A percentile compares a stretch with the other conserved stretches of the same genome.
These are phyloP conservation scores for Tetranychus piercei DNA, from an alignment of 2,888 invertebrate species.

Conservation along the genomic window DNA sequence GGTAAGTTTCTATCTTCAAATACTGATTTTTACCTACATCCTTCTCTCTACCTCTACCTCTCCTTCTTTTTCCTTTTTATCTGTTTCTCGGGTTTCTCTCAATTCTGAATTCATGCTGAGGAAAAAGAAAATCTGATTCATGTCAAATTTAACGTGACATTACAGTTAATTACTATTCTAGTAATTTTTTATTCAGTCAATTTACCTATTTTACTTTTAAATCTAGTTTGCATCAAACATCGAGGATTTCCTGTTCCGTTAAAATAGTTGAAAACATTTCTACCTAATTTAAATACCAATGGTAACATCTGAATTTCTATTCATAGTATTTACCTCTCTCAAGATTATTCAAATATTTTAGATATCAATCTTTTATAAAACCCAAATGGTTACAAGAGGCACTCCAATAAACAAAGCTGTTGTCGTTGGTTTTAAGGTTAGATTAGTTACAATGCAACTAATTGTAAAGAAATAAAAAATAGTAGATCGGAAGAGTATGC, in stretches of 20 bases:
- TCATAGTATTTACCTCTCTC: no score
- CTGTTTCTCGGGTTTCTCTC: no score
- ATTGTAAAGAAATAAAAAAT: no score
- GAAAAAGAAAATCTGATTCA: not conserved
- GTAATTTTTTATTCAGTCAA: not conserved
- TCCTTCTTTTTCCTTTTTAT: not conserved
- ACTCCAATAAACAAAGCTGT: no score
- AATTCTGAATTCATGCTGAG: no score
- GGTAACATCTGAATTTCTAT: not conserved
- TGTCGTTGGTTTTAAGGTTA: no score
- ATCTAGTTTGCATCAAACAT: constrained; percentile 18
- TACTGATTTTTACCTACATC: not conserved
- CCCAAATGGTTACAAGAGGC: no score
- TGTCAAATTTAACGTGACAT: no score
- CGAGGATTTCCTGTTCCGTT: constrained; percentile 12
- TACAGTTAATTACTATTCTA: not conserved
- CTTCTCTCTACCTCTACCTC: not conserved
- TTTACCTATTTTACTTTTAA: not conserved
- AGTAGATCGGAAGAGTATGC: no score
- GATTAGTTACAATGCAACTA: no score
- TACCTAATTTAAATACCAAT: constrained; percentile 14
- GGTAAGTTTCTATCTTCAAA: not conserved
- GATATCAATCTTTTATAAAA: no score
- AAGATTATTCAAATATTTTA: no score
- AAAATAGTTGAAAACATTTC: constrained; percentile 15